Base-by-base conservation (phyloP, 2,888 invertebrate genomes). In the Iselma pallidipennis region DNA sequence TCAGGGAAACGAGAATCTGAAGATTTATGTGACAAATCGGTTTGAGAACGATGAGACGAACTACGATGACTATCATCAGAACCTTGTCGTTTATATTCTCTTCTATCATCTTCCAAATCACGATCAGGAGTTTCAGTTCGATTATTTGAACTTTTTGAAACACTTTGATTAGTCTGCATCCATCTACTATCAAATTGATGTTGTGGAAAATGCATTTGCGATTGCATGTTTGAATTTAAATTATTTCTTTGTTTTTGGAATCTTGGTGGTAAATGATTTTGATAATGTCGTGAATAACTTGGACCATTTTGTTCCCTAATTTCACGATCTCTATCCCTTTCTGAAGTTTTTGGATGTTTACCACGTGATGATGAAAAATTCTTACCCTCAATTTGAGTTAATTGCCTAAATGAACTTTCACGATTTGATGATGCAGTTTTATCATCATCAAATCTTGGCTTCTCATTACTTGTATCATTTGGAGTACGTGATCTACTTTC, bases 231-330 rank as follows among this genome's bases (percentile, higher is more conserved):
- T 33, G 72, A 62, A 54, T 65, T 73, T 49, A n/a, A 81, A 68
- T 63, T 82, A 82, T 85, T 87, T 67, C 87, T 86, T 72, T 92
- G 91, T 73, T 91, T 91, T 73, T 90, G 88, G 81, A 94, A 93
- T 61, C 95, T 86, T 14, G 95, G 95, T 56, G 95, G 95, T 75
- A 95, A 85, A 82, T 93, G 91, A 54, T 87, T 89, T 80, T 92
- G 92, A 81, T 92, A 94, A 68, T 89, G 88, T 73, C 90, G 87
- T 6, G 90, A 89, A 78, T 90, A 92, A 26, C 85, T 85, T 1
- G 87, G 84, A 33, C 81, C 83, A 69, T 87, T 88, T 55, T 83
- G 81, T n/a, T 76, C 73, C 26, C 75, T 71, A 21, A 61, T 55
- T 12, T 66, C 69, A 23, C 75, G 65, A 42, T 74, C 76, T 25